Evolutionary conservation across 1,140 invertebrate species (phyloP), one percentile per base, ranked within the genome.

Genomic region (Hyposmocoma kahamanoa): DNA sequence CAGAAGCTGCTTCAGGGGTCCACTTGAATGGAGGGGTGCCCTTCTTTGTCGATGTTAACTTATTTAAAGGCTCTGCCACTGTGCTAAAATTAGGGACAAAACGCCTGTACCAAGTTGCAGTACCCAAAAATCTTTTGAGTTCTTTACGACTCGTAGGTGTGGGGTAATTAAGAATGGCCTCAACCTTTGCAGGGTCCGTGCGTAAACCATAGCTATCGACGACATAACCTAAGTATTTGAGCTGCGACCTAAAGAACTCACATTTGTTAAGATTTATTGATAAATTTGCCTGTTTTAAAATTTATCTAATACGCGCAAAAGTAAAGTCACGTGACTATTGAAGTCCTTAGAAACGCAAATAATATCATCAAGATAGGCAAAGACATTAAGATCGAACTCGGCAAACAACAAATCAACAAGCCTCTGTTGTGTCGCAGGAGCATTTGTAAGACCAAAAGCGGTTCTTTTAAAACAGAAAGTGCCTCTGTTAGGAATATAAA

Each of bases 71-170:
- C 9, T 41, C 49, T 5, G 52, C 53, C 26, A 60, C 39, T 3
- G 45, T 30, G 38, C 51, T 60, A 21, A 60, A 60, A 13, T 60
- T 53, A 5, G 62, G 58, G 18, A 87, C 53, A 48, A 87, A 89
- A 13, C 79, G 57, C 22, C 77, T 52, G 34, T 85, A 88, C 63
- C 82, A 88, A n/a, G 64, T 60, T 6, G 59, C 43, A 38, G 82
- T 60, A 3, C 86, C 81, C 9, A 85, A 42, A 63, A 82, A 82
- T 15, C 62, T 36, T 26, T 54, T 50, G 10, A 88, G 15, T 53
- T 83, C 62, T 22, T 56, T 72, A 10, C 47, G 46, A 64, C 47
- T 13, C 21, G 47, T 19, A 17, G 87, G 85, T 5, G 42, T 47
- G 11, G 67, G 61, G 49, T 78, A 72, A 5, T 86, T 56, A 4